Evolutionary conservation across 2,888 invertebrate genomes (phyloP).

Genomic region (Erebia palarica): DNA sequence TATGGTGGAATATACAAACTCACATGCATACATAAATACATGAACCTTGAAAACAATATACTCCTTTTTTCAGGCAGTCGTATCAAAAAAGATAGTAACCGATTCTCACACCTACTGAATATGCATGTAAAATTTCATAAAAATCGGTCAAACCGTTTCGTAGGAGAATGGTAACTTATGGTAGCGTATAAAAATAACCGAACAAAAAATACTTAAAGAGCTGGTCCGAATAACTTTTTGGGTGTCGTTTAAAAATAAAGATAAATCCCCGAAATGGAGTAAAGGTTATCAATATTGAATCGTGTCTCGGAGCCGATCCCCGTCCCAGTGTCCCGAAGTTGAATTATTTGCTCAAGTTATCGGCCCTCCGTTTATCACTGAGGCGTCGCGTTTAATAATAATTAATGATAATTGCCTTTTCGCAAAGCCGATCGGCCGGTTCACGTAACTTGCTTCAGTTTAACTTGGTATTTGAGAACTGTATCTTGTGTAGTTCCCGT

Average conservation of each 20-base stretch:
- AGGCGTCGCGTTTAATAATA: constrained; percentile 81
- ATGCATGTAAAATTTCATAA: too few relatives aligned
- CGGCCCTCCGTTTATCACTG: constrained; percentile 76
- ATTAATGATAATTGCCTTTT: constrained; percentile 82
- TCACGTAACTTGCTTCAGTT: constrained; percentile 80
- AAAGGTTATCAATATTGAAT: constrained; percentile 32
- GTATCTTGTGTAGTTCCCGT: constrained; percentile 76
- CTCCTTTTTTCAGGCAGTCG: too few relatives aligned
- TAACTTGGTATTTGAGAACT: constrained; percentile 81
- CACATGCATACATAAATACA: too few relatives aligned
- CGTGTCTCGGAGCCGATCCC: constrained; percentile 29
- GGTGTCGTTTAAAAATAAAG: not conserved
- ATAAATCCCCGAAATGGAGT: constrained; percentile 10
- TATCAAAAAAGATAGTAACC: too few relatives aligned
- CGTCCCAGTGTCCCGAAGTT: constrained; percentile 45
- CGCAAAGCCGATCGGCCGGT: constrained; percentile 81
- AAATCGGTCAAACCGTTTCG: too few relatives aligned
- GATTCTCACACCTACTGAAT: too few relatives aligned
- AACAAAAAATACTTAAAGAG: not conserved
- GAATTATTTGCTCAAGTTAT: constrained; percentile 80
- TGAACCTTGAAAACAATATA: too few relatives aligned
- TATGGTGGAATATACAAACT: too few relatives aligned
- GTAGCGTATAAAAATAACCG: too few relatives aligned
- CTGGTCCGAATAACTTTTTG: not conserved
- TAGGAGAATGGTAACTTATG: too few relatives aligned